A percentile compares a stretch with the other conserved stretches of the same genome.
These are phyloP conservation scores for Tenualosa ilisha DNA, from an alignment of 2,797 vertebrate species.

Conservation along the genomic window DNA sequence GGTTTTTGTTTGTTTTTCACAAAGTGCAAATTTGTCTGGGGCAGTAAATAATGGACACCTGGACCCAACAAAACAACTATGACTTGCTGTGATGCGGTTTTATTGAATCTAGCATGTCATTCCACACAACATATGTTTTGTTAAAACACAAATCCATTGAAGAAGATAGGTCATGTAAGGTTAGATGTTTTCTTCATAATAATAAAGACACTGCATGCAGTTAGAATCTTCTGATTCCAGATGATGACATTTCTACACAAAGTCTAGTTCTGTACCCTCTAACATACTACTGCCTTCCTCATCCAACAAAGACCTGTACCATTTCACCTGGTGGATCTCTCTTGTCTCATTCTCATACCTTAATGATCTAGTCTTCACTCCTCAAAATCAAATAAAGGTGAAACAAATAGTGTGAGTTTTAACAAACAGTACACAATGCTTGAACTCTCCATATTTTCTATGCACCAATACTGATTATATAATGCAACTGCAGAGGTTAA, in stretches of 20 bases:
- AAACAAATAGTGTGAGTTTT: not conserved
- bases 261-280: not conserved
- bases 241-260: not conserved
- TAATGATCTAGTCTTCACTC: not conserved
- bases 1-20: not conserved
- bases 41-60: not conserved
- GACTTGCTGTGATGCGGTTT: not conserved
- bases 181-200: not conserved
- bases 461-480: conserved; percentile 24
- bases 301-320: not conserved
- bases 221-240: not conserved
- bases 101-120: not conserved
- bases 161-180: not conserved
- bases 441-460: not conserved
- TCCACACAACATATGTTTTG: not conserved
- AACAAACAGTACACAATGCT: not conserved
- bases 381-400: not conserved
- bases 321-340: not conserved
- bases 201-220: not conserved
- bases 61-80: not conserved
- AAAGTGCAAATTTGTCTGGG: not conserved
- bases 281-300: not conserved
- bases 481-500: not conserved
- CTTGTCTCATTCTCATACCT: not conserved
- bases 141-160: conserved; percentile 16